A percentile compares a stretch with the other conserved stretches of the same genome.
Conservation (phyloP, 1,140 invertebrate species). For the Charaxes varanes region DNA sequence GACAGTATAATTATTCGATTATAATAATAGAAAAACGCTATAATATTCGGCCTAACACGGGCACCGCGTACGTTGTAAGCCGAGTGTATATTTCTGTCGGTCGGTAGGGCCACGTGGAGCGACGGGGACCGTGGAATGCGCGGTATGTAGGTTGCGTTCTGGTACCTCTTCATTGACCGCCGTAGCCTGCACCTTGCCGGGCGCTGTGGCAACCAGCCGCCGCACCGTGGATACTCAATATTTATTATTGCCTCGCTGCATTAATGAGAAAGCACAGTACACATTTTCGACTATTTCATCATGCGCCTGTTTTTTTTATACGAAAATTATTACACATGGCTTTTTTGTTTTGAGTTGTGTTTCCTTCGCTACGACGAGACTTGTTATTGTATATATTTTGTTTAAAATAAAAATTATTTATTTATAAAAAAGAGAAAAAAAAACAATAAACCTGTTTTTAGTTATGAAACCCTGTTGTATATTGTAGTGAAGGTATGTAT, state of each 20-base stretch:
- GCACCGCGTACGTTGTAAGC: no score
- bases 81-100: slow-evolving; percentile 38
- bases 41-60: no score
- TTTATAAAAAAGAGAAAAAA: no score
- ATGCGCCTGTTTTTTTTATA: slow-evolving; percentile 19
- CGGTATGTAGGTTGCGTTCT: slow-evolving; percentile 70
- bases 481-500: no score
- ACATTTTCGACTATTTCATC: slow-evolving; percentile 30
- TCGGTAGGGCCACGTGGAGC: slow-evolving; percentile 65
- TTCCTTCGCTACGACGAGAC: neutral
- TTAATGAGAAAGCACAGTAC: slow-evolving; percentile 41
- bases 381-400: no score
- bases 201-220: slow-evolving; percentile 20
- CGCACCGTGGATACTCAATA: slow-evolving; percentile 30
- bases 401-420: no score
- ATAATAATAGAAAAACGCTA: no score
- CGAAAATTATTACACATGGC: slow-evolving; percentile 4
- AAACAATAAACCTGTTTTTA: no score
- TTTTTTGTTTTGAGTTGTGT: neutral
- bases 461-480: no score
- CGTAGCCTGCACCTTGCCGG: slow-evolving; percentile 57
- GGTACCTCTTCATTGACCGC: slow-evolving; percentile 70
- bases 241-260: slow-evolving; percentile 40
- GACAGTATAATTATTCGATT: no score
- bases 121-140: slow-evolving; percentile 57